Evolutionary conservation across 2,888 invertebrate species (phyloP), one percentile per base, ranked within the genome.

Genomic region (Camponotus fellah): DNA sequence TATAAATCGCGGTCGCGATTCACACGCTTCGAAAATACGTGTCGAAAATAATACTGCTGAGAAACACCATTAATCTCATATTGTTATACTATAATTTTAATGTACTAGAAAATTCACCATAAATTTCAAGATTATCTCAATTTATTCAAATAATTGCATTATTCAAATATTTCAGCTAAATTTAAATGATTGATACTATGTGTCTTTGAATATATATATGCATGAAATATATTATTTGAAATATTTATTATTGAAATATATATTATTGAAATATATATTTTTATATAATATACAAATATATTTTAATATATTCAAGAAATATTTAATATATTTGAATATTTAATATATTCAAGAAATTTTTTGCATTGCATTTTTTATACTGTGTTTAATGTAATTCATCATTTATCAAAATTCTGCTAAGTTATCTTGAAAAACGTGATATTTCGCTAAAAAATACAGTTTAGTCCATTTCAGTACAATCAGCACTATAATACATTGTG

Each of bases 21-120:
- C 46, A 53, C 60, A 40, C 49, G 37, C 66, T 40, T 26, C 14
- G 77, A 77, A 77, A 82, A 82, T 32, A 60, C 60, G 9, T 6
- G n/a, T 21, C 26, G 26, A 26, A 26, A 53, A 60, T 46, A 37
- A 79, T 69, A 46, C 21, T 21, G 6, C 46, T 58, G 21, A 79
- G 34, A 21, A 17, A 21, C 37, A 43, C 34, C 34, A 53, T 79
- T 69, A 12, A 17, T 26, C 8, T n/a, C 4, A 6, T n/a, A 21
- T 56, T 12, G 32, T 0, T 69, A 0, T 21, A 17, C 17, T n/a
- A 17, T 32, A 17, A 58, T 58, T 32, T 71, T 34, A 60, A 14
- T 14, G 10, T 77, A 14, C 14, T 40, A 5, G 10, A 56, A 49
- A 46, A 32, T 26, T 5, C n/a, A 46, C 32, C 4, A 3, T 26